Evolutionary conservation across 1,140 invertebrate species (phyloP).

Genomic region (Heliothis virescens): DNA sequence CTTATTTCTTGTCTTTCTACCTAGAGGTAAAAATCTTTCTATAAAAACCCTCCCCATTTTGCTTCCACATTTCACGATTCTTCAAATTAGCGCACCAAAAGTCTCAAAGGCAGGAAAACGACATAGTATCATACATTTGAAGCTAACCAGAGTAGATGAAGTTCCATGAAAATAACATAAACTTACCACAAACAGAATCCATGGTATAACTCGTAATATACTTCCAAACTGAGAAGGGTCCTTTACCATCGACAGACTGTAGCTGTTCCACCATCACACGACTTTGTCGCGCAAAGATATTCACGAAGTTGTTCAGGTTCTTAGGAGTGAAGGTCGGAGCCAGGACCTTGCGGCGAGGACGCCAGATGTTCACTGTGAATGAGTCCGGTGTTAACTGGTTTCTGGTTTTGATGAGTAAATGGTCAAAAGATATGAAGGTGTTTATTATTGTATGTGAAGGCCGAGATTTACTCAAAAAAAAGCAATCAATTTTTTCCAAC

Average conservation of each 20-base stretch:
- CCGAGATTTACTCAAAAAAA: too few relatives aligned
- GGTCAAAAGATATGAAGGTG: background rate
- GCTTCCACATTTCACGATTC: too few relatives aligned
- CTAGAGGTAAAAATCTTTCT: too few relatives aligned
- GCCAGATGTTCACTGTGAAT: constrained; percentile 61
- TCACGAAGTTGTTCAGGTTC: constrained; percentile 55
- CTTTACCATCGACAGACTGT: constrained; percentile 9
- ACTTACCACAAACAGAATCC: constrained; percentile 62
- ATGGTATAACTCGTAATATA: constrained; percentile 56
- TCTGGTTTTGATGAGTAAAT: background rate
- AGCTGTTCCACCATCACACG: constrained; percentile 47
- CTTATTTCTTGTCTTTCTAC: too few relatives aligned
- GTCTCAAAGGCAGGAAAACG: too few relatives aligned
- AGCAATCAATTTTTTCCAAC: too few relatives aligned
- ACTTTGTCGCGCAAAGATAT: constrained; percentile 57
- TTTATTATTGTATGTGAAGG: too few relatives aligned
- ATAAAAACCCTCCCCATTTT: too few relatives aligned
- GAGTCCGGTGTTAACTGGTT: background rate
- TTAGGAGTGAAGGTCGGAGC: constrained; percentile 54
- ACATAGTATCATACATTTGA: too few relatives aligned
- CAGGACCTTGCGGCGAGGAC: constrained; percentile 58
- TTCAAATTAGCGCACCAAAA: too few relatives aligned
- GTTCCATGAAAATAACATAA: background rate
- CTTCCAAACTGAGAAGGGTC: constrained; percentile 54
- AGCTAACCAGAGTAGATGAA: too few relatives aligned